phyloP scores from a whole-genome alignment of 2,888 invertebrate species.

The Agrochola litura region DNA sequence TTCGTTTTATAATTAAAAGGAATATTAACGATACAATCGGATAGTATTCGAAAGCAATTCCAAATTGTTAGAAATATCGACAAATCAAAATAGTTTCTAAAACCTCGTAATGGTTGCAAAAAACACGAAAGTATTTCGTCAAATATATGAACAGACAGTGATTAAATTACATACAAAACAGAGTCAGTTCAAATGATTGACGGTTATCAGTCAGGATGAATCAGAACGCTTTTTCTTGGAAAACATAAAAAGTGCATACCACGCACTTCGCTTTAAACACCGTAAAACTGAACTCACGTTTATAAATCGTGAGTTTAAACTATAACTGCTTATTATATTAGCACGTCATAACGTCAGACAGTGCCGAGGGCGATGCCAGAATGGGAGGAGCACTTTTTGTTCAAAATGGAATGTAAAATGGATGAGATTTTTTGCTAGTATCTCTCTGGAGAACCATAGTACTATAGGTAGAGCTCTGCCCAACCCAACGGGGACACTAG shows the following conservation, averaged over 20 bases:
- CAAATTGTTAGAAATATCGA: neutral
- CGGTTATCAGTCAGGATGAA: conserved; percentile 26
- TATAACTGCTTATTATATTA: conserved; percentile 56
- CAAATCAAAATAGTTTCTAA: neutral
- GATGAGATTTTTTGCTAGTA: neutral
- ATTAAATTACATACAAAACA: conserved; percentile 26
- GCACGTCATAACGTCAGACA: conserved; percentile 14
- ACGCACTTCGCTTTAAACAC: conserved; percentile 29
- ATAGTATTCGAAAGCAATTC: neutral
- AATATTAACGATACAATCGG: neutral
- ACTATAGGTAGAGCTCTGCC: no score
- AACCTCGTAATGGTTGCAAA: neutral
- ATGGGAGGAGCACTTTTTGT: conserved; percentile 7
- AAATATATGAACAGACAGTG: neutral
- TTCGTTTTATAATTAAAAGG: neutral
- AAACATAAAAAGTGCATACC: conserved; percentile 48
- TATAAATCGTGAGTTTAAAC: conserved; percentile 55
- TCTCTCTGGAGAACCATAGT: neutral
- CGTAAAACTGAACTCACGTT: conserved; percentile 51
- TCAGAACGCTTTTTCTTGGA: conserved; percentile 51
- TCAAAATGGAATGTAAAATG: conserved; percentile 10
- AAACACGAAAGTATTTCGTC: neutral
- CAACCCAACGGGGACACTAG: no score
- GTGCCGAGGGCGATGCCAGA: conserved; percentile 34
- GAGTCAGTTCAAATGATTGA: conserved; percentile 7